phyloP scores from a whole-genome alignment of 2,888 invertebrate species.

The Euplexia lucipara region DNA sequence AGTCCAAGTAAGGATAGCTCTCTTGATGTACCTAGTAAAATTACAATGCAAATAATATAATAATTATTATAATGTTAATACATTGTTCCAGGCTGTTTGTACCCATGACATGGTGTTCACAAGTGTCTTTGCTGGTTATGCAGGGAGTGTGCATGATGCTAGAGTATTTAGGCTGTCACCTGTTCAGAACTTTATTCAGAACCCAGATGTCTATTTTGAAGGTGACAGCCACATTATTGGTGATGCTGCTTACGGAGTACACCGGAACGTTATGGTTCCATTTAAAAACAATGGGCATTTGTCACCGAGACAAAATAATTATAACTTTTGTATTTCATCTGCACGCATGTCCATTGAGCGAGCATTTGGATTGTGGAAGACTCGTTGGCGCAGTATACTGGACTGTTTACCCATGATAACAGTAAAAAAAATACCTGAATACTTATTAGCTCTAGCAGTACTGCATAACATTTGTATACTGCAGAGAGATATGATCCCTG shows the following conservation, averaged over 20 bases:
- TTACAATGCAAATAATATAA: slow-evolving; percentile 2
- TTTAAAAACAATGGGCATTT: slow-evolving; percentile 9
- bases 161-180: slow-evolving; percentile 10
- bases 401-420: slow-evolving; percentile 7
- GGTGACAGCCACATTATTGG: slow-evolving; percentile 14
- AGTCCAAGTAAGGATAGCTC: slow-evolving; percentile 13
- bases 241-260: slow-evolving; percentile 11
- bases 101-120: slow-evolving; percentile 7
- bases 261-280: slow-evolving; percentile 13
- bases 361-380: slow-evolving; percentile 11
- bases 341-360: slow-evolving; percentile 13
- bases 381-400: slow-evolving; percentile 6
- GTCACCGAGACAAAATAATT: background rate
- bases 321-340: slow-evolving; percentile 7
- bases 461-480: slow-evolving; percentile 11
- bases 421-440: slow-evolving; percentile 5
- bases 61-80: slow-evolving; percentile 7
- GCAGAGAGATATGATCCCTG: slow-evolving; percentile 5
- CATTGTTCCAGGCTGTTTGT: slow-evolving; percentile 13
- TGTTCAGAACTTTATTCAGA: slow-evolving; percentile 6
- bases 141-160: slow-evolving; percentile 8
- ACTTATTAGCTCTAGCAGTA: background rate
- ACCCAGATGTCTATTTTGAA: slow-evolving; percentile 12
- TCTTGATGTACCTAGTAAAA: slow-evolving; percentile 2
- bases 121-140: slow-evolving; percentile 9